Evolutionary conservation across 2,113 vertebrate genomes (phyloP).

Genomic region (Mixornis gularis): DNA sequence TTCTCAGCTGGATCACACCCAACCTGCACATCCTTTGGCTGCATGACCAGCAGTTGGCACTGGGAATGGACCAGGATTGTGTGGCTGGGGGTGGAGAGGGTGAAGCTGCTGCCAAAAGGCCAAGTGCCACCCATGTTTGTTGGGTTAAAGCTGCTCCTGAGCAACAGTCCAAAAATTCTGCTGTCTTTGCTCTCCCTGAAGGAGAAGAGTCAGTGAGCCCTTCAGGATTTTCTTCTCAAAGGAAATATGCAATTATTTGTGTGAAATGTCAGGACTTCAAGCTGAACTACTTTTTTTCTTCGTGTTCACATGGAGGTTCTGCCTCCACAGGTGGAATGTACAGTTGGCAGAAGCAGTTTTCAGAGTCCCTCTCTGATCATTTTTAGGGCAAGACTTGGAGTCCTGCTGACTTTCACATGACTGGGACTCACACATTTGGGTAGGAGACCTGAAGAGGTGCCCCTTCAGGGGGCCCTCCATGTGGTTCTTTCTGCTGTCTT

Average conservation of each 20-base stretch:
- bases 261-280: not conserved
- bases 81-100: not conserved
- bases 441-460: not conserved
- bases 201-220: not conserved
- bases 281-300: not conserved
- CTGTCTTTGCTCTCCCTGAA: not conserved
- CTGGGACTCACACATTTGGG: not conserved
- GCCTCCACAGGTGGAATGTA: not conserved
- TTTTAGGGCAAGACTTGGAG: not conserved
- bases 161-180: not conserved
- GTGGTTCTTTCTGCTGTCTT: not conserved
- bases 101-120: not conserved
- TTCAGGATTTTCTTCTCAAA: not conserved
- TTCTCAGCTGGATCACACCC: not conserved
- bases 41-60: not conserved
- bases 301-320: not conserved
- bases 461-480: not conserved
- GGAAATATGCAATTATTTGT: not conserved
- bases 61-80: not conserved
- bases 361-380: not conserved
- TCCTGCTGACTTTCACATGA: not conserved
- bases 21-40: not conserved
- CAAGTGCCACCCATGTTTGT: not conserved
- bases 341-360: not conserved
- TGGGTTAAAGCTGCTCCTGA: not conserved